Percentiles rank a stretch among this genome's conserved stretches.
Evolutionary conservation across 1,140 invertebrate genomes (phyloP).

Genomic region (Diabrotica undecimpunctata): DNA sequence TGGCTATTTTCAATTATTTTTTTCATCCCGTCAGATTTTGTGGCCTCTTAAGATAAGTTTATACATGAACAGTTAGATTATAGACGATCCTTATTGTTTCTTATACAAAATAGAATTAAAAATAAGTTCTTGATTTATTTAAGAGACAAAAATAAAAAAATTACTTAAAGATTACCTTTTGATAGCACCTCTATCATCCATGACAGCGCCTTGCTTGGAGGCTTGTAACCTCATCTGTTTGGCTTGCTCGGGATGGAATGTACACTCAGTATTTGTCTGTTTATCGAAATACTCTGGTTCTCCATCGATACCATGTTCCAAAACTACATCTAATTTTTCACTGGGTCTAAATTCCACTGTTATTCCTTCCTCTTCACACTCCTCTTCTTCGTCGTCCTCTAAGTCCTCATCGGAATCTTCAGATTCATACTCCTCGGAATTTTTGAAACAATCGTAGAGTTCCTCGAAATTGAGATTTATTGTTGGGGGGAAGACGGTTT

Average conservation of each 20-base stretch:
- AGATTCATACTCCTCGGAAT: conserved; percentile 47
- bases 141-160: no score
- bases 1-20: no score
- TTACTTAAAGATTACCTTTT: conserved; percentile 56
- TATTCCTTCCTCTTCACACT: conserved; percentile 57
- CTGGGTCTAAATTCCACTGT: conserved; percentile 52
- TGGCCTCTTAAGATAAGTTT: no score
- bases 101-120: no score
- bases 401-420: conserved; percentile 53
- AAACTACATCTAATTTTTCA: conserved; percentile 54
- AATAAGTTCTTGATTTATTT: no score
- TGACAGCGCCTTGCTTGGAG: conserved; percentile 38
- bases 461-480: conserved; percentile 60
- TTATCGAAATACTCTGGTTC: conserved; percentile 63
- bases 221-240: conserved; percentile 55
- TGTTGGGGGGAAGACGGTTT: conserved; percentile 54
- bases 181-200: conserved; percentile 69
- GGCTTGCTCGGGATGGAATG: conserved; percentile 76
- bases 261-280: conserved; percentile 92
- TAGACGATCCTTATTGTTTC: no score
- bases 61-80: no score
- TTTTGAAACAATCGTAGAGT: conserved; percentile 53
- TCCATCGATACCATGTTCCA: conserved; percentile 48
- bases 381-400: conserved; percentile 58
- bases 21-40: no score